phyloP scores from a whole-genome alignment of 2,888 invertebrate species.

The Cheilosia vulpina region DNA sequence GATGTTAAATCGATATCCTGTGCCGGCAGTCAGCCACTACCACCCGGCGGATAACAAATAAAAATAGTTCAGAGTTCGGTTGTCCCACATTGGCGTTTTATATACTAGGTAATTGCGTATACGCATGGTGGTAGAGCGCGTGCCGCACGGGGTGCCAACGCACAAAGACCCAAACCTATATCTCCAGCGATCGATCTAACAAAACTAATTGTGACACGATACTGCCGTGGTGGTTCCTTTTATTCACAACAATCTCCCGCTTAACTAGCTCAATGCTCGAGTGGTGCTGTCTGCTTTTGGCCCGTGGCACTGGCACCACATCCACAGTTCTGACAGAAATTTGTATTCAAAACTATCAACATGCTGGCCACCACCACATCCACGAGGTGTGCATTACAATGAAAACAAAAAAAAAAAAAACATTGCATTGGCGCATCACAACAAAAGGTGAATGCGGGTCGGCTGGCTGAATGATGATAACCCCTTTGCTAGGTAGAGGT shows the following conservation, averaged over 20 bases:
- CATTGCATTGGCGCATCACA: slow-evolving; percentile 50
- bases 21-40: background rate
- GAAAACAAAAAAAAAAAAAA: slow-evolving; percentile 6
- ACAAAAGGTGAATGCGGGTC: slow-evolving; percentile 74
- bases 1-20: slow-evolving; percentile 67
- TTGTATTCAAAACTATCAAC: slow-evolving; percentile 67
- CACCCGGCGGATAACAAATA: slow-evolving; percentile 31
- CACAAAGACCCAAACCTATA: slow-evolving; percentile 54
- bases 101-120: slow-evolving; percentile 44
- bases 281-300: slow-evolving; percentile 46
- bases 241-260: slow-evolving; percentile 49
- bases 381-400: too few species aligned
- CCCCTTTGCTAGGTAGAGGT: slow-evolving; percentile 56
- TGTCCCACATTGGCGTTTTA: slow-evolving; percentile 48
- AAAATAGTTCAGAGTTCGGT: slow-evolving; percentile 22
- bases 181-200: slow-evolving; percentile 72
- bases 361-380: slow-evolving; percentile 54
- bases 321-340: slow-evolving; percentile 51
- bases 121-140: slow-evolving; percentile 8
- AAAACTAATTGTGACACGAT: slow-evolving; percentile 67
- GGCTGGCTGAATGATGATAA: slow-evolving; percentile 71
- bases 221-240: slow-evolving; percentile 45
- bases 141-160: slow-evolving; percentile 59
- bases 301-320: slow-evolving; percentile 54
- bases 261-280: slow-evolving; percentile 69